Conservation (phyloP, 2,888 invertebrate species). For the Rhamnusium bicolor region DNA sequence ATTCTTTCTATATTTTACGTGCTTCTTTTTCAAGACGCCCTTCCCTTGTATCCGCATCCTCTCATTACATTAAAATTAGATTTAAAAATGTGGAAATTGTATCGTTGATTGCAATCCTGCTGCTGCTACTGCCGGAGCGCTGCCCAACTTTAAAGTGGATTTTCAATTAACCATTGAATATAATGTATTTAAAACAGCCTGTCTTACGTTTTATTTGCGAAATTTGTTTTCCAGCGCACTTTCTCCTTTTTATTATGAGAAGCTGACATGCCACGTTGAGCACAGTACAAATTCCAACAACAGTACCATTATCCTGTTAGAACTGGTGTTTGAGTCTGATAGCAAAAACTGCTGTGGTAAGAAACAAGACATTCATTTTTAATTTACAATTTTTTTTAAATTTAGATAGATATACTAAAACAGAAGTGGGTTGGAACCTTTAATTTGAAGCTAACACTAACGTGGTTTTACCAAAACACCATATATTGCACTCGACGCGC, state of each 20-base stretch:
- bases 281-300: too few species aligned
- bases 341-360: too few species aligned
- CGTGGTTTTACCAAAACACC: too few species aligned
- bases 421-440: too few species aligned
- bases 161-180: slow-evolving; percentile 71
- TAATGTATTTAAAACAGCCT: slow-evolving; percentile 67
- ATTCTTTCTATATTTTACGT: slow-evolving; percentile 73
- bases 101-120: slow-evolving; percentile 71
- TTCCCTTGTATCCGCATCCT: slow-evolving; percentile 56
- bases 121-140: slow-evolving; percentile 45
- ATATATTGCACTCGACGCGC: too few species aligned
- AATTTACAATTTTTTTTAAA: too few species aligned
- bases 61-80: slow-evolving; percentile 72
- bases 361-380: too few species aligned
- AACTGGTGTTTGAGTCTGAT: too few species aligned
- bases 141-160: slow-evolving; percentile 70
- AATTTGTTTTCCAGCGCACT: slow-evolving; percentile 1
- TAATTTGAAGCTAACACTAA: too few species aligned
- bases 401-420: too few species aligned
- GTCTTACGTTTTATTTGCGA: slow-evolving; percentile 16
- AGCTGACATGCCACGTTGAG: not conserved
- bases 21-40: slow-evolving; percentile 66
- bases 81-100: slow-evolving; percentile 72
- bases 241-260: not conserved
- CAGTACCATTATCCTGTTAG: too few species aligned